phyloP scores from a whole-genome alignment of 2,797 vertebrate species.

The Halcyon badia region DNA sequence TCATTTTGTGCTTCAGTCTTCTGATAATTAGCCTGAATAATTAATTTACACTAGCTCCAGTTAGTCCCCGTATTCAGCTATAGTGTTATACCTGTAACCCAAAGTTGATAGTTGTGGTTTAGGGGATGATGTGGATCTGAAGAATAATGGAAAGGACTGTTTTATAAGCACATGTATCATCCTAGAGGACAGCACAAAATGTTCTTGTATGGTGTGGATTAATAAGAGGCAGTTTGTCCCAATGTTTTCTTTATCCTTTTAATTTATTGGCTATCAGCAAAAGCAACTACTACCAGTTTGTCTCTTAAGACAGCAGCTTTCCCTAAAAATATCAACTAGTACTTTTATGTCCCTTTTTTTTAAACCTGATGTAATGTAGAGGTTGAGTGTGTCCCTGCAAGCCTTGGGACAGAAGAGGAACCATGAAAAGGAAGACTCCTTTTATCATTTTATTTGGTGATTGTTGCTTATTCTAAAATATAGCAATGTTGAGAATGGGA shows the following conservation, averaged over 20 bases:
- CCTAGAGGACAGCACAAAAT: background rate
- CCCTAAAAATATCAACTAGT: background rate
- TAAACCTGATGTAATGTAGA: background rate
- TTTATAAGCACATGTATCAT: background rate
- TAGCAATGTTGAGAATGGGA: background rate
- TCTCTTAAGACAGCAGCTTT: background rate
- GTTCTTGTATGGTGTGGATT: background rate
- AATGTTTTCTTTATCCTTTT: background rate
- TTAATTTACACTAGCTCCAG: background rate
- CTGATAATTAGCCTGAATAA: constrained; percentile 27
- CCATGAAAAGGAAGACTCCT: background rate
- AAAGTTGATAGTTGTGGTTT: background rate
- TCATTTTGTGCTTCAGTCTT: constrained; percentile 14
- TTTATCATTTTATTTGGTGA: background rate
- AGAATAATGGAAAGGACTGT: background rate
- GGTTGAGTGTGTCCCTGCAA: background rate
- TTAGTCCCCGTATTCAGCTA: background rate
- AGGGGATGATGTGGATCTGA: background rate
- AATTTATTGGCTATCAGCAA: background rate
- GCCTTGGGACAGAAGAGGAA: background rate
- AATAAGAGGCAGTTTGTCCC: background rate
- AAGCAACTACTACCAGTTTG: background rate
- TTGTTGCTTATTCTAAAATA: background rate
- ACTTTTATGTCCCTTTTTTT: background rate
- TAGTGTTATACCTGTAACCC: background rate